Base-by-base conservation (phyloP, 2,113 vertebrate genomes). In the Ramphastos sulfuratus region DNA sequence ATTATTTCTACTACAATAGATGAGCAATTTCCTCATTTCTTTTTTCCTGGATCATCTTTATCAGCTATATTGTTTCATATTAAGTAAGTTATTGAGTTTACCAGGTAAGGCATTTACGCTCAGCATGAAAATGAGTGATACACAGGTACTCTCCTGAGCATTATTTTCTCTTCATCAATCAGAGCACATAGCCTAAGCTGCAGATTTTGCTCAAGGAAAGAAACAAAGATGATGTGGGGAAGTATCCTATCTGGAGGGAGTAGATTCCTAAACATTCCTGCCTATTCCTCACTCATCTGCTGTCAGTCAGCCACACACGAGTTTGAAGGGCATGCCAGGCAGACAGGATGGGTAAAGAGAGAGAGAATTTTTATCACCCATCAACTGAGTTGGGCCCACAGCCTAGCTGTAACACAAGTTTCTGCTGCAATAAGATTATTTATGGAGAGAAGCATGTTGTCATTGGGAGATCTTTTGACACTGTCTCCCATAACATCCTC, bases 51-150 rank as follows among this genome's bases (percentile, higher is more conserved):
- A 95, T 91, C 63, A 79, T 91, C 73, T 96, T 94, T 90, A 84
- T 95, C 90, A 94, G 55, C 63, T 66, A 12, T 67, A 69, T 95
- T 91, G 77, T 96, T 96, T 93, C 79, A 42, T 85, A 73, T 89
- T 94, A 90, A 96, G 48, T 75, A 69, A 96, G 20, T 94, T 82
- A 89, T 37, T 91, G 9, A 44, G 33, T 84, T 95, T 95, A 89
- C 61, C 54, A 79, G 52, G 63, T 82, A 73, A 87, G 39, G 21
- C 24, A 39, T 93, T 86, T 83, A 75, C 64, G 46, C 74, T 92
- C 64, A 84, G 87, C 64, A 58, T 88, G 76, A 76, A 94, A 97
- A 96, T 63, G 71, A 90, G 60, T 64, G 91, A 64, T 46, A 59
- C 10, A 33, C 35, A 69, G 46, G 27, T 75, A 33, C 18, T 50